Percentiles rank a stretch among this genome's conserved stretches.
phyloP scores from a whole-genome alignment of 2,888 invertebrate species.

The Cartodere bifasciata region DNA sequence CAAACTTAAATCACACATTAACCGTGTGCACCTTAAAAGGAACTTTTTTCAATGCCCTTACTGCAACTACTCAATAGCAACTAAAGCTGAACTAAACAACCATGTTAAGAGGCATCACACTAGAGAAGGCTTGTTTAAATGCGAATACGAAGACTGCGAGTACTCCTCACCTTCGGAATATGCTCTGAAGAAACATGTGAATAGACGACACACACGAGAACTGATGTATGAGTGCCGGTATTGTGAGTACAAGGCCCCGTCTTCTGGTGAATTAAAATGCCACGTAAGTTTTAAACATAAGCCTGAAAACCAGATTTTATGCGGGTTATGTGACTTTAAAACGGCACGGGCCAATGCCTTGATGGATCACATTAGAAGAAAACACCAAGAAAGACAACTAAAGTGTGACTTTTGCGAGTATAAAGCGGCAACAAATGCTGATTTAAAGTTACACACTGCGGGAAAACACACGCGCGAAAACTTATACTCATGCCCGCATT shows the following conservation, averaged over 20 bases:
- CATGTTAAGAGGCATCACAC: no score
- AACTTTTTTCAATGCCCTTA: no score
- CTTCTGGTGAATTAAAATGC: constrained; percentile 7
- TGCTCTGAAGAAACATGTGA: constrained; percentile 39
- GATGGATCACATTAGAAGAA: constrained; percentile 9
- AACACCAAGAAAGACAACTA: constrained; percentile 9
- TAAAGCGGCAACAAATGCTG: constrained; percentile 7
- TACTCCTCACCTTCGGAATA: no score
- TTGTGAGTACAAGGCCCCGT: constrained; percentile 8
- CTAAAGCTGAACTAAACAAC: no score
- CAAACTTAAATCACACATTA: no score
- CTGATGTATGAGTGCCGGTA: constrained; percentile 9
- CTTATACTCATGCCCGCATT: constrained; percentile 8
- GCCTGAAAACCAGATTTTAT: constrained; percentile 6
- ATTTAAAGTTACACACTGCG: constrained; percentile 7
- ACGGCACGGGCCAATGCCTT: constrained; percentile 7
- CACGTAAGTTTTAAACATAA: constrained; percentile 10
- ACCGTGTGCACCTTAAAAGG: no score
- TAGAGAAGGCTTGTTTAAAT: no score
- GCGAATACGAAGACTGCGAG: no score
- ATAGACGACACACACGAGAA: constrained; percentile 9
- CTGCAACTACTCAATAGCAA: no score
- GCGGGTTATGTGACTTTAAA: constrained; percentile 8
- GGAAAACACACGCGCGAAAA: constrained; percentile 10
- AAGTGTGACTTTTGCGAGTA: constrained; percentile 9